Percentiles rank a stretch among this genome's conserved stretches.
Conservation (phyloP, 2,888 invertebrate genomes). For the Mythimna impura region DNA sequence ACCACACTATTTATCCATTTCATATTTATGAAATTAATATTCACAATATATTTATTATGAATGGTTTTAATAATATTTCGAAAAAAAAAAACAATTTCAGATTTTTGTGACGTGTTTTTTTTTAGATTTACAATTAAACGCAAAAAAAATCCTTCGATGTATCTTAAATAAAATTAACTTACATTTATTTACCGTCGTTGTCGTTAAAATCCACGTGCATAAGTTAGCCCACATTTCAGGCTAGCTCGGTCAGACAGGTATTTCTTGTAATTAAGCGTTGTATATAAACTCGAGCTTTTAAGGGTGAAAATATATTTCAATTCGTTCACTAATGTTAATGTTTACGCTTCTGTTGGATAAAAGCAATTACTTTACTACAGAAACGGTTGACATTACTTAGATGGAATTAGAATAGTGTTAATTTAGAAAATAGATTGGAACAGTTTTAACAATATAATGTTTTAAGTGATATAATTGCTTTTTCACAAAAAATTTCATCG, state of each 20-base stretch:
- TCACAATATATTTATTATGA: not conserved
- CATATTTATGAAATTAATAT: too few relatives aligned
- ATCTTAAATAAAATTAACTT: not conserved
- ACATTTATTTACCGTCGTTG: not conserved
- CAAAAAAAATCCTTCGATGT: too few relatives aligned
- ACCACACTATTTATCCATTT: not conserved
- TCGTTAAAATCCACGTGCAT: slow-evolving; percentile 27
- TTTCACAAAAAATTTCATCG: not conserved
- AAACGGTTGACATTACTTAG: not conserved
- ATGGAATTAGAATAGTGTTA: slow-evolving; percentile 4
- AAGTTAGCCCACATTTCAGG: slow-evolving; percentile 23
- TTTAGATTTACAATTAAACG: too few relatives aligned
- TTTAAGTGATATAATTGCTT: not conserved
- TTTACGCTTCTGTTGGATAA: slow-evolving; percentile 14
- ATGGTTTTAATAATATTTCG: not conserved
- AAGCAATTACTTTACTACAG: slow-evolving; percentile 11
- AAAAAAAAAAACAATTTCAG: not conserved
- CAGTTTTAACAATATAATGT: not conserved
- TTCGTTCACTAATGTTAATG: slow-evolving; percentile 9
- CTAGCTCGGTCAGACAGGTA: slow-evolving; percentile 37
- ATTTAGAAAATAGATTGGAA: not conserved
- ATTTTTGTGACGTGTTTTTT: not conserved
- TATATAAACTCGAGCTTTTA: slow-evolving; percentile 39
- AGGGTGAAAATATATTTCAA: slow-evolving; percentile 51
- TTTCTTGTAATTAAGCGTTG: slow-evolving; percentile 50